These are phyloP conservation scores for Gavialis gangeticus DNA, from an alignment of 2,113 vertebrate species.

Conservation along the genomic window DNA sequence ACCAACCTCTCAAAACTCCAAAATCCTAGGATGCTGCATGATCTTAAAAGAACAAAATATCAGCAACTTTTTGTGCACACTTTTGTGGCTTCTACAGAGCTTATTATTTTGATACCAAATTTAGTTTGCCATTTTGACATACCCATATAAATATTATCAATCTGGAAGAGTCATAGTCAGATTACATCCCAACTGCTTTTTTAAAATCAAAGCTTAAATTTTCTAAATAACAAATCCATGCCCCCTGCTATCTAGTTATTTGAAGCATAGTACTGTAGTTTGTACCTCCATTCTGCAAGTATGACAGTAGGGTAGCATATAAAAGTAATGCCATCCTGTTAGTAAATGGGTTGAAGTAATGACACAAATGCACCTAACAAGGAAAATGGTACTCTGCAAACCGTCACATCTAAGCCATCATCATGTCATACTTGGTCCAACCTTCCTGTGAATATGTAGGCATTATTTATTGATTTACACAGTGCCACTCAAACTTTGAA, in stretches of 20 bases:
- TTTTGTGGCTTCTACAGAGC: neutral
- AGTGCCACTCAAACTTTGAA: neutral
- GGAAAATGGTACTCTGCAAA: constrained; percentile 1
- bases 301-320: too few species aligned
- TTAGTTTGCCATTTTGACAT: neutral
- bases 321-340: neutral
- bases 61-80: neutral
- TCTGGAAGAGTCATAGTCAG: neutral
- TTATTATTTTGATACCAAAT: neutral
- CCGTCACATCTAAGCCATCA: neutral
- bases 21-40: neutral
- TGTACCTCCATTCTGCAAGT: neutral
- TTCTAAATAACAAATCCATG: neutral
- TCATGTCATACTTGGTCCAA: neutral
- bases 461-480: neutral
- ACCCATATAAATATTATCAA: neutral
- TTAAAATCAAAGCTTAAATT: neutral
- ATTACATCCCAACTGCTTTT: neutral
- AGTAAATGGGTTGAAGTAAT: neutral
- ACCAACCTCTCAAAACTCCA: neutral
- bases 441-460: neutral
- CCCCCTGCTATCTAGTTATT: neutral
- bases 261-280: neutral
- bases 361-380: neutral
- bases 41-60: neutral